These are phyloP conservation scores for Enteromius afrohamiltoni DNA, from an alignment of 2,797 vertebrate species.

Conservation along the genomic window DNA sequence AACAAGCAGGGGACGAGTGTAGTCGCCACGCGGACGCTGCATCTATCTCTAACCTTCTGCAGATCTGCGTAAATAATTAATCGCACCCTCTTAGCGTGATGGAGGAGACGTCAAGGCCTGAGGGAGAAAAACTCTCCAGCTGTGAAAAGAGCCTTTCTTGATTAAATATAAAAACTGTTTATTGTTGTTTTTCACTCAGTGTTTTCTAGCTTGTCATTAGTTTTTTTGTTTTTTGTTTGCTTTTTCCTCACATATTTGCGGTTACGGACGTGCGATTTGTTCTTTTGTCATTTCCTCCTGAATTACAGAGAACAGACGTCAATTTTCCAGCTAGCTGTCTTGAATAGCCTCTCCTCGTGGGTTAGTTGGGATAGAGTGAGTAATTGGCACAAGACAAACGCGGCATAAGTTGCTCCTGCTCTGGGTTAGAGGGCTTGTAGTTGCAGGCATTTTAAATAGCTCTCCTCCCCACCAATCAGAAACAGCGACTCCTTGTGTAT, in stretches of 20 bases:
- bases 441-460: conserved; percentile 47
- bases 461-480: conserved; percentile 50
- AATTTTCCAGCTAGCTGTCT: background rate
- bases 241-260: background rate
- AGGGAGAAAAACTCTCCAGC: conserved; percentile 64
- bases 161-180: conserved; percentile 79
- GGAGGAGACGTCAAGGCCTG: conserved; percentile 64
- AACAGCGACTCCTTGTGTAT: conserved; percentile 70
- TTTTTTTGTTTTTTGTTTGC: background rate
- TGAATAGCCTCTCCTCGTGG: conserved; percentile 25
- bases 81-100: conserved; percentile 70
- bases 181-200: conserved; percentile 63
- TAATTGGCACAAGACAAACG: conserved; percentile 63
- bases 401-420: conserved; percentile 39
- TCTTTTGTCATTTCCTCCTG: conserved; percentile 35
- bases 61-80: conserved; percentile 76
- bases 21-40: conserved; percentile 28
- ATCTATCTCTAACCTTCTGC: conserved; percentile 67
- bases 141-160: conserved; percentile 58
- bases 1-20: conserved; percentile 61
- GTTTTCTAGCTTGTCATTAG: conserved; percentile 5
- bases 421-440: conserved; percentile 64
- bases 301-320: conserved; percentile 31
- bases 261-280: conserved; percentile 21
- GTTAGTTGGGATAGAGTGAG: conserved; percentile 34